Base-by-base conservation (phyloP, 2,797 vertebrate genomes). In the Sternotherus odoratus region DNA sequence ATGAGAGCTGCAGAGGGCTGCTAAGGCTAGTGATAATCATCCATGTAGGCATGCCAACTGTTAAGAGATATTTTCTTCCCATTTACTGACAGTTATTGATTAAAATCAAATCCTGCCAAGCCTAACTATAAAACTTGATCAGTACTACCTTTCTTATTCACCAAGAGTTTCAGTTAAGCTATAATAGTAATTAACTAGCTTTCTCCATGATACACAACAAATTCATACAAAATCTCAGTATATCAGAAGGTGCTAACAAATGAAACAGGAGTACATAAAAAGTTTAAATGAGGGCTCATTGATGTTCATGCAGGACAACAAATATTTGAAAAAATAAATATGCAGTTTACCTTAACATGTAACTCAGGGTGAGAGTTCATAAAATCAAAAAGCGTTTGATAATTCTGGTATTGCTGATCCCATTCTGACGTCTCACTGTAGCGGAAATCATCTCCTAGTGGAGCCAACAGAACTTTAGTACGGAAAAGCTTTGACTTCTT, bases 401-500 rank as follows among this genome's bases (percentile, higher is more conserved):
- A 99, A 98, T 99, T 99, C 60, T 95, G 97, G 96, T 98, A 99
- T 97, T 99, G 99, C 77, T 98, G 98, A 92, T 99, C 99, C 99
- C 99, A 99, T 92, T 99, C 99, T 1, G 97, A 97, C 49, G 98
- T 97, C 79, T 99, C 99, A 4, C 50, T 66, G 60, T 98, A 99
- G 17, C 99, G 98, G 88, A 99, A 99, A 97, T 99, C 99, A 86
- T 99, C 99, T 6, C 99, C 99, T 0, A 99, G 97, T 1, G 99
- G 99, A 85, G 97, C 98, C 75, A 99, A 95, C 2, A 99, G 97
- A 82, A 99, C 99, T 13, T 98, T 98, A 2, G 98, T 98, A 8
- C 98, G 99, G 93, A 98, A 99, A 83, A 99, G 99, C 56, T 98
- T 98, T 57, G 99, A 99, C 97, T 99, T 99, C 97, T 99, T 99